Base-by-base conservation (phyloP, 1,140 invertebrate species). In the Saccostrea echinata region DNA sequence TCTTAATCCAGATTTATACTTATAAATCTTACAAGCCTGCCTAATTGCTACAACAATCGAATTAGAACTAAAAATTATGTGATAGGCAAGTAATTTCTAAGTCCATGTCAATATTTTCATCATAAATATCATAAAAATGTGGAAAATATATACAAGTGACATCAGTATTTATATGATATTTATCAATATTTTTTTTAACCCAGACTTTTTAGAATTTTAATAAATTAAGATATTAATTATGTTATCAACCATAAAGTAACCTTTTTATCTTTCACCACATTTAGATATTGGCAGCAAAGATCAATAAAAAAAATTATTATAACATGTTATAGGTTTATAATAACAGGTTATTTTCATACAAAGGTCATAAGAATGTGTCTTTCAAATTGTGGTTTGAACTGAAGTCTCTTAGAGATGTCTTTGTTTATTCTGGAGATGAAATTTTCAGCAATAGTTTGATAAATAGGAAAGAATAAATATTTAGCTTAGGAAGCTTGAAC, bases 391-490 rank as follows among this genome's bases (percentile, higher is more conserved):
- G 57, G 30, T 53, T 83, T 27, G 35, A 43, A 43, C 1, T 43
- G 43, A 83, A n/a, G 35, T 83, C 18, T 21, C 52, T 83, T 35
- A 18, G 51, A 51, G 21, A 43, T 13, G 55, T 8, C n/a, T 43
- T 55, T 68, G n/a, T 85, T 33, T 68, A 24, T 68, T 6, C 35
- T 68, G 43, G 84, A 68, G 33, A 35, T 85, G 57, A 76, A 76
- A 30, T 76, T 30, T 76, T 76, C 64, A 30, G 30, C 16, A 33
- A 76, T 33, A 33, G 68, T 27, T 76, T 76, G 68, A 76, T 76
- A 76, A 76, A 76, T 76, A 76, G 68, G 68, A 76, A 76, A 76
- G 68, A 30, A 76, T 84, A 64, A 84, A 61, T 61, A 84, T 84
- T 61, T 84, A 61, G 84, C 30, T 51, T 84, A 33, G 55, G 84